phyloP scores from a whole-genome alignment of 2,113 vertebrate genomes.

The Sphaerodactylus townsendi region DNA sequence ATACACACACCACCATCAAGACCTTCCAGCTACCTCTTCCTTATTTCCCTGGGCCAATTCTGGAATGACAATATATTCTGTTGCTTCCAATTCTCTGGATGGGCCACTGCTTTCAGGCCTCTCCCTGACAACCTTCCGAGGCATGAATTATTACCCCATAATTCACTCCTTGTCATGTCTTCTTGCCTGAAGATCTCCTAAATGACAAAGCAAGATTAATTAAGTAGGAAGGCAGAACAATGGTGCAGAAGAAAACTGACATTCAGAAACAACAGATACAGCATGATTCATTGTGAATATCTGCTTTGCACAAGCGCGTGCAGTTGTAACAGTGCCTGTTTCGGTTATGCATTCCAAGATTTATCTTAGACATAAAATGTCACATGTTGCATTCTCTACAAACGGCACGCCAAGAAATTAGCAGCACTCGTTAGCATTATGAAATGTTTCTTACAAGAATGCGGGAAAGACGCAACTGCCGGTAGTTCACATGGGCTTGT shows the following conservation, averaged over 20 bases:
- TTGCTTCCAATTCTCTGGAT: slow-evolving; percentile 34
- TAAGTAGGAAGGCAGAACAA: slow-evolving; percentile 68
- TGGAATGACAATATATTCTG: slow-evolving; percentile 44
- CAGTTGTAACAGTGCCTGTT: no score
- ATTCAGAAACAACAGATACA: neutral
- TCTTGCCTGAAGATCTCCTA: slow-evolving; percentile 73
- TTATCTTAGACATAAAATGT: no score
- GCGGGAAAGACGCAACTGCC: no score
- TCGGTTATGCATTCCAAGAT: no score
- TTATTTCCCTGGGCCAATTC: slow-evolving; percentile 13
- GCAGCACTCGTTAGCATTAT: no score
- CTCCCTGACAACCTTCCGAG: slow-evolving; percentile 53
- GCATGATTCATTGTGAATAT: no score
- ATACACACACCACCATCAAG: neutral
- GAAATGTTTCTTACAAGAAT: no score
- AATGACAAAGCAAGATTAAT: slow-evolving; percentile 76
- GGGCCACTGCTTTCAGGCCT: slow-evolving; percentile 33
- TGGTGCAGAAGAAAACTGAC: slow-evolving; percentile 9
- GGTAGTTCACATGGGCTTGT: no score
- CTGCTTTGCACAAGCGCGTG: no score
- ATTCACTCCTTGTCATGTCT: slow-evolving; percentile 74
- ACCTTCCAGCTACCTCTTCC: slow-evolving; percentile 28
- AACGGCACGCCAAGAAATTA: no score
- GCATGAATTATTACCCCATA: slow-evolving; percentile 68
- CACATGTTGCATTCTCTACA: no score